Evolutionary conservation across 1,140 invertebrate genomes (phyloP), one percentile per base, ranked within the genome.

Genomic region (Saccostrea glomerata): DNA sequence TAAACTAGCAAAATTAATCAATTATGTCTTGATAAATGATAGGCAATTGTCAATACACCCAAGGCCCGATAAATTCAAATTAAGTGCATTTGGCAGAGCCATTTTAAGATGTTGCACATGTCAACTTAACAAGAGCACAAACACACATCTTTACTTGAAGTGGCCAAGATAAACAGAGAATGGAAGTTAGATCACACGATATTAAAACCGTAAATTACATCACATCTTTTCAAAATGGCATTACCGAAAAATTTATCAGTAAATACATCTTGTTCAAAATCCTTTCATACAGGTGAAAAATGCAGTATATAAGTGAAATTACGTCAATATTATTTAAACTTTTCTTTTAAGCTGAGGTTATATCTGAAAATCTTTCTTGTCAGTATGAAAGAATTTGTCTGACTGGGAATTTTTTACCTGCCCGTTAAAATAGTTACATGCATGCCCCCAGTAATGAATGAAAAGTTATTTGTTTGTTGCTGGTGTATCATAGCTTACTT

Each of bases 11-110:
- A 77, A 77, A 77, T 77, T 25, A 77, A 77, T 77, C 70, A 77
- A 77, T 77, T 77, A 77, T 77, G 23, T 77, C 70, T 77, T 77
- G 70, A 77, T 77, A 77, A 77, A 77, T 77, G 70, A 77, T 77
- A 77, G 70, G 25, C 25, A 77, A 77, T 30, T 77, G 70, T 77
- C 70, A 30, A 77, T 77, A 77, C 70, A 77, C 70, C 70, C 70
- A 77, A 77, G 15, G 25, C 70, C 70, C 15, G 70, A 77, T 77
- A 77, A 77, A 77, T 77, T 77, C 70, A 77, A 30, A 77, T 77
- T 77, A 23, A 30, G 70, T 77, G 25, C 70, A 77, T 25, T 77
- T 77, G 30, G 70, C 70, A 36, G 25, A 77, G 23, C 70, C 70
- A 77, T 77, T 25, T 77, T 77, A 77, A 77, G 70, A 77, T 77